Conservation (phyloP, 2,888 invertebrate genomes). For the Branchinecta sandiegonensis region DNA sequence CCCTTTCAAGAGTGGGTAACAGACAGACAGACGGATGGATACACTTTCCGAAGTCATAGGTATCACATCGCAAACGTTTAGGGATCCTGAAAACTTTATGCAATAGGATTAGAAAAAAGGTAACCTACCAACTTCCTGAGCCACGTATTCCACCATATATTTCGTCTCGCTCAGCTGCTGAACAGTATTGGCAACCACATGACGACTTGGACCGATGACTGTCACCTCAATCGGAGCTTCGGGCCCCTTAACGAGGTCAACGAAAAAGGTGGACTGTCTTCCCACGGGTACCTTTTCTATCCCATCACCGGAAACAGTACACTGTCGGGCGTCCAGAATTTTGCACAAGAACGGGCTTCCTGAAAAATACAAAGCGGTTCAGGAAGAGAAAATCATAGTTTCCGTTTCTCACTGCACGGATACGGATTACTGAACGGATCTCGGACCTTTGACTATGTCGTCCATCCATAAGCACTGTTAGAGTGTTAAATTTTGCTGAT, state of each 20-base stretch:
- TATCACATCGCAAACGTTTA: no score
- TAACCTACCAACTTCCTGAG: constrained; percentile 61
- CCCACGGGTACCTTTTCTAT: constrained; percentile 80
- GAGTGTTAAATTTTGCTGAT: no score
- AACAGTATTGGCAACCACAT: constrained; percentile 47
- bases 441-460: no score
- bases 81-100: no score
- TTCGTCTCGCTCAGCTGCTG: constrained; percentile 35
- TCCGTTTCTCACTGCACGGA: no score
- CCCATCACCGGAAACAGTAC: constrained; percentile 61
- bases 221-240: constrained; percentile 54
- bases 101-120: no score
- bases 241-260: constrained; percentile 60
- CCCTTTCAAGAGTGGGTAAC: no score
- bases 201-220: constrained; percentile 56
- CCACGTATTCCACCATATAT: constrained; percentile 49
- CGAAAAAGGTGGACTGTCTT: constrained; percentile 62
- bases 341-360: constrained; percentile 68
- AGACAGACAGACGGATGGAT: no score
- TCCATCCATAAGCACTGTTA: no score
- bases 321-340: constrained; percentile 65
- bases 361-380: constrained; percentile 31
- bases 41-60: no score
- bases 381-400: no score
- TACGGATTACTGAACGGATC: no score